Evolutionary conservation across 1,140 invertebrate genomes (phyloP).

Genomic region (Drosophila watanabei): DNA sequence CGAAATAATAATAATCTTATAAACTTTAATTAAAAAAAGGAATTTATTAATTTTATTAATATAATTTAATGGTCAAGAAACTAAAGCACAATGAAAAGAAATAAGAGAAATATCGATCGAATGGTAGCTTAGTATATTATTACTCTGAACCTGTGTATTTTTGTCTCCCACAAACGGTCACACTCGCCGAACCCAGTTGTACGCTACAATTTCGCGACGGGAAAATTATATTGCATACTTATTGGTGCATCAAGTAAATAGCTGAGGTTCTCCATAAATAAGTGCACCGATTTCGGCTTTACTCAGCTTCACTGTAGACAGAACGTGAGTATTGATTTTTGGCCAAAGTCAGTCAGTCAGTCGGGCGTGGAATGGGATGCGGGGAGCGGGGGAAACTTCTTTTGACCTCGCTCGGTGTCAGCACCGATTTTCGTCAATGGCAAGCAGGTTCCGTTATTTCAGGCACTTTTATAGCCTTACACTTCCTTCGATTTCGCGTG

Average conservation of each 20-base stretch:
- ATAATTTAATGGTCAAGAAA: not conserved
- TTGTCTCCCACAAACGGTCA: not conserved
- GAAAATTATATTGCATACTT: conserved; percentile 27
- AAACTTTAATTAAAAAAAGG: not conserved
- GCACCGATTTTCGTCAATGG: conserved; percentile 73
- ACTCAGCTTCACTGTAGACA: not conserved
- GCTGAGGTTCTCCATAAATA: not conserved
- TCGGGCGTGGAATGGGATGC: not conserved
- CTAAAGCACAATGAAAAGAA: not conserved
- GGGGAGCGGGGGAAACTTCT: not conserved
- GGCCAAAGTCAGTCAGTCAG: conserved; percentile 3
- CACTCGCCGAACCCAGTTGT: conserved; percentile 9
- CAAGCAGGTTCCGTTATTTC: conserved; percentile 30
- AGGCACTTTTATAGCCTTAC: conserved; percentile 29
- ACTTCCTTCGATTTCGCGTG: conserved; percentile 27
- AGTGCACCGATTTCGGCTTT: conserved; percentile 1
- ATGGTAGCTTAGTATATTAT: not conserved
- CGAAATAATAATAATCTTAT: not conserved
- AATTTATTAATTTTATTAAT: not conserved
- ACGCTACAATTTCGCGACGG: conserved; percentile 31
- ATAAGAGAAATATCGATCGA: not conserved
- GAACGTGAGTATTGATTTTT: conserved; percentile 76
- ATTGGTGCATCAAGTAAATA: conserved; percentile 12
- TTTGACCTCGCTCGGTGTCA: conserved; percentile 77
- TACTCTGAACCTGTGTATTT: not conserved